Conservation (phyloP, 2,888 invertebrate species). For the Emesis russula region DNA sequence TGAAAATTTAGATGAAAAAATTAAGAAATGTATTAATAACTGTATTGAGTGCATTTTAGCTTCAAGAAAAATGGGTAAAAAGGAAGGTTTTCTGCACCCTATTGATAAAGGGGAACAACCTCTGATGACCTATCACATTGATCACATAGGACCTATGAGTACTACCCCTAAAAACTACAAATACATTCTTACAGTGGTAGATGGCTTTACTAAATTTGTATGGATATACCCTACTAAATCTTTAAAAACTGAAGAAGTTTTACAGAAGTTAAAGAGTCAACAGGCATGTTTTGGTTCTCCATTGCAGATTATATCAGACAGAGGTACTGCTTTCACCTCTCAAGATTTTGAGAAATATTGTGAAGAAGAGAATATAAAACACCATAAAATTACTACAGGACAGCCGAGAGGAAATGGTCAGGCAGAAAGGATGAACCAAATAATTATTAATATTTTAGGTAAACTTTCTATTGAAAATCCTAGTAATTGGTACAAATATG, state of each 20-base stretch:
- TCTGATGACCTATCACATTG: conserved; percentile 89
- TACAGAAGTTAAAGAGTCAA: too few relatives aligned
- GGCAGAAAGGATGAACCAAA: conserved; percentile 74
- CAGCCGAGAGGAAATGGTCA: conserved; percentile 71
- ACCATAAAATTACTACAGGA: conserved; percentile 56
- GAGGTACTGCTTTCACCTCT: conserved; percentile 69
- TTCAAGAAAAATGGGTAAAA: conserved; percentile 81
- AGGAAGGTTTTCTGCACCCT: conserved; percentile 89
- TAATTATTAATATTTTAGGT: conserved; percentile 70
- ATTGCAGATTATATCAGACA: conserved; percentile 29
- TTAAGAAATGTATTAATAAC: conserved; percentile 38
- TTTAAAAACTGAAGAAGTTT: conserved; percentile 79
- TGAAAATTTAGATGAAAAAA: too few relatives aligned
- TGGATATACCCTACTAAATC: conserved; percentile 90
- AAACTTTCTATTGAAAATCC: conserved; percentile 71
- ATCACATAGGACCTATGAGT: conserved; percentile 89
- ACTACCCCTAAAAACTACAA: conserved; percentile 87
- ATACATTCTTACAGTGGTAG: conserved; percentile 89
- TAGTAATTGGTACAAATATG: conserved; percentile 58
- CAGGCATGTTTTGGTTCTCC: too few relatives aligned
- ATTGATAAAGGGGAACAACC: conserved; percentile 89
- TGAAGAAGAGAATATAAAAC: conserved; percentile 63
- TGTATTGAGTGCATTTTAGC: conserved; percentile 74
- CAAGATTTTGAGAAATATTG: conserved; percentile 75
- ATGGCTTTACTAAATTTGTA: conserved; percentile 90